Conservation (phyloP, 2,888 invertebrate genomes). For the Oxytorus armatus region DNA sequence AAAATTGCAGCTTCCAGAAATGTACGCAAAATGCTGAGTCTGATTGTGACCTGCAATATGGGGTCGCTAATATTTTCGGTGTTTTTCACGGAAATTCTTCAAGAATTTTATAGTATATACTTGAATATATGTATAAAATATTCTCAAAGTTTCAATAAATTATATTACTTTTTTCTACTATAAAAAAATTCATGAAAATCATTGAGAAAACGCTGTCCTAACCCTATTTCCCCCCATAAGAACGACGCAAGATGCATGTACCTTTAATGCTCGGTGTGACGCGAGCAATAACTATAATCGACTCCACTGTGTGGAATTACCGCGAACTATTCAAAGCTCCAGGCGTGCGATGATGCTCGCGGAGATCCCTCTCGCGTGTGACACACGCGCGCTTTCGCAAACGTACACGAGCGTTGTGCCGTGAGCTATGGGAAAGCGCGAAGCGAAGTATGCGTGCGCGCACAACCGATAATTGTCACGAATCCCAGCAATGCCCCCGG, state of each 20-base stretch:
- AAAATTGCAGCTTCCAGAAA: no score
- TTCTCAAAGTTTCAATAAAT: no score
- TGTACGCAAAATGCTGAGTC: no score
- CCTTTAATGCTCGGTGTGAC: constrained; percentile 3
- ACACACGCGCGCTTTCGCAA: constrained; percentile 46
- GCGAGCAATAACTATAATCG: constrained; percentile 36
- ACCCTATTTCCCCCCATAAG: no score
- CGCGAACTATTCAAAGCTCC: constrained; percentile 45
- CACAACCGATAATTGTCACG: constrained; percentile 80
- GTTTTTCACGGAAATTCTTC: no score
- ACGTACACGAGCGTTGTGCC: constrained; percentile 57
- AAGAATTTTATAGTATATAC: no score
- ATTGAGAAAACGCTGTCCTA: no score
- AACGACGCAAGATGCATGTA: constrained; percentile 58
- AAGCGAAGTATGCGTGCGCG: constrained; percentile 58
- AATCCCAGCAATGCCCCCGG: constrained; percentile 79
- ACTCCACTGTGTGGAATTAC: constrained; percentile 49
- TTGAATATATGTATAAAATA: no score
- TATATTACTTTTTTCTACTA: no score
- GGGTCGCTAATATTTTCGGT: no score
- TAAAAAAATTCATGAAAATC: no score
- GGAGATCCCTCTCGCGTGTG: constrained; percentile 9
- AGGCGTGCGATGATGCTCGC: constrained; percentile 28
- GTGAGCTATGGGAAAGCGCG: constrained; percentile 80
- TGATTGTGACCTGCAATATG: no score